A percentile compares a stretch with the other conserved stretches of the same genome.
phyloP scores from a whole-genome alignment of 2,113 vertebrate genomes.

The Oreochromis aureus region DNA sequence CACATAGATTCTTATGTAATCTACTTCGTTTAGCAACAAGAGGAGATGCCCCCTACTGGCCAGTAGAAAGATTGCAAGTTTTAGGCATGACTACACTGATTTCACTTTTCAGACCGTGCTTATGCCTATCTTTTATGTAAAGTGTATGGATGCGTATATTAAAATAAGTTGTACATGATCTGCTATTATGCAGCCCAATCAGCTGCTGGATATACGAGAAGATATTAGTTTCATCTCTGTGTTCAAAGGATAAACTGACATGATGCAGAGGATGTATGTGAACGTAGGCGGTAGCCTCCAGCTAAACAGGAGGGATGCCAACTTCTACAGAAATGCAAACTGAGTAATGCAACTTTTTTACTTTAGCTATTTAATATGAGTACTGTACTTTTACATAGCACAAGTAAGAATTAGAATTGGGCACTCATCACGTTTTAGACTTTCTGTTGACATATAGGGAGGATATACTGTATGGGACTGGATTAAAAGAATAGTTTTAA shows the following conservation, averaged over 20 bases:
- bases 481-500: background rate
- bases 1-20: background rate
- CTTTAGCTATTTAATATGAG: background rate
- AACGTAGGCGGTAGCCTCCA: background rate
- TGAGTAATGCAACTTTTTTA: background rate
- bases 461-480: background rate
- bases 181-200: background rate
- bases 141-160: background rate
- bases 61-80: background rate
- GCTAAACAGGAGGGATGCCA: background rate
- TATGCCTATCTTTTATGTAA: background rate
- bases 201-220: background rate
- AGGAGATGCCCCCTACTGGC: background rate
- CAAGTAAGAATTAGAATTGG: background rate
- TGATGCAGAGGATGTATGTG: background rate
- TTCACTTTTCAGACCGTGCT: background rate
- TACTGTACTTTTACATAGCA: background rate
- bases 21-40: background rate
- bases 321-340: rapidly evolving
- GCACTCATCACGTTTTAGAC: rapidly evolving
- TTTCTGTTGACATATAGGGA: background rate
- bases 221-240: rapidly evolving
- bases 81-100: rapidly evolving
- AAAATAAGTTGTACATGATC: background rate
- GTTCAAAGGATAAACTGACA: background rate